Evolutionary conservation across 2,113 vertebrate genomes (phyloP), one percentile per base, ranked within the genome.

Genomic region (Scytalopus superciliaris): DNA sequence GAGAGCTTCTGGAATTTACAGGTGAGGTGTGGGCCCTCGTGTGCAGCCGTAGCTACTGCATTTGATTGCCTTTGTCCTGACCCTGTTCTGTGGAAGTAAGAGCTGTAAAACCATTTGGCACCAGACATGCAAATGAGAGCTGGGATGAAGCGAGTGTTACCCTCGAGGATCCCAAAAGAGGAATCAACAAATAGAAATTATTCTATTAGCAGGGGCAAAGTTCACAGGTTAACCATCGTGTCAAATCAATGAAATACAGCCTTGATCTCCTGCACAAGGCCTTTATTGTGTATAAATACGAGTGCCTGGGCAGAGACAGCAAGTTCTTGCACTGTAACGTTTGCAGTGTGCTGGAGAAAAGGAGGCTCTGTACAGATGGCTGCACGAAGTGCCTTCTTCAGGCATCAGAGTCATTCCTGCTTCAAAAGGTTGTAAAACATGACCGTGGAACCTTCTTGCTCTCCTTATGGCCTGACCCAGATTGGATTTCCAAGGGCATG

Each of bases 161-260:
- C 69, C 74, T 89, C 0, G 0, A 94, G 87, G 89, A 95, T 92
- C 84, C 93, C 87, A 64, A 79, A 93, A 97, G 89, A 91, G 81
- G 74, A 89, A 89, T 95, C 94, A 96, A 89, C 96, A 96, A 94
- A 96, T 94, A 96, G 95, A 97, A 97, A 94, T 95, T 96, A 96
- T 97, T 97, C 95, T 96, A 57, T 96, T 96, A 95, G 84, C 62
- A 30, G 62, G 91, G 69, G 53, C 89, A 89, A 89, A 94, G 95
- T 95, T 96, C 96, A 79, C 89, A 95, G 96, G 95, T 97, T 97
- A 97, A 95, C 94, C 70, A 92, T 96, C 84, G 0, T 96, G 96
- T 97, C 96, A 96, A 96, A 96, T 95, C 95, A 31, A 89, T 97
- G 91, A 96, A 92, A 89, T 96, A 62, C 81, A 89, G 96, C 91